Conservation (phyloP, 2,113 vertebrate species). For the Daboia siamensis region DNA sequence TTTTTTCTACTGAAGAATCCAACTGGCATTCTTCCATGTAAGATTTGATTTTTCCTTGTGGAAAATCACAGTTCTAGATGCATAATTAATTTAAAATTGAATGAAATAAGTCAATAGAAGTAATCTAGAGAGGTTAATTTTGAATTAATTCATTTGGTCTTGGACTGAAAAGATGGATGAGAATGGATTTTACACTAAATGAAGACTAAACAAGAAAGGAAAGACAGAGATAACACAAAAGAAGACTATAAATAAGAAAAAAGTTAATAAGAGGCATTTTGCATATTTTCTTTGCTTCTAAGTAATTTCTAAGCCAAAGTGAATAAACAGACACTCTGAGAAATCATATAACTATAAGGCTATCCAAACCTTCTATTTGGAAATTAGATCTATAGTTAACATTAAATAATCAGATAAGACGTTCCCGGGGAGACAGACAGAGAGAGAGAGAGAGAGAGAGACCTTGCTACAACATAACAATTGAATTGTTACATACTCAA, state of each 20-base stretch:
- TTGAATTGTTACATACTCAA: not conserved
- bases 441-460: too few species aligned
- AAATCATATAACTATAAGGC: not conserved
- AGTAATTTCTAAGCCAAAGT: not conserved
- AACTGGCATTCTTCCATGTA: not conserved
- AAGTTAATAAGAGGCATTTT: not conserved
- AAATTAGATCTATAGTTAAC: not conserved
- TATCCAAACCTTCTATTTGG: not conserved
- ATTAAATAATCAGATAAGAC: not conserved
- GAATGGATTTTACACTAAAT: constrained; percentile 3
- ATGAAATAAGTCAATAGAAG: not conserved
- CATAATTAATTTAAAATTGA: not conserved
- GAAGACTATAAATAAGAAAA: not conserved
- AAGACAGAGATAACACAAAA: not conserved
- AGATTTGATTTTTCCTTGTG: not conserved
- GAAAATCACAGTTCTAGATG: not conserved
- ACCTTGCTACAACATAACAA: not conserved
- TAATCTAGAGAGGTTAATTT: not conserved
- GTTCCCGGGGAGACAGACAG: not conserved
- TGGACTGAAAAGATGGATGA: not conserved
- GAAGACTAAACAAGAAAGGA: not conserved
- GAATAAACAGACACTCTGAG: not conserved
- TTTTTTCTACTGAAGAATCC: not conserved
- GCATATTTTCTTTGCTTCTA: not conserved
- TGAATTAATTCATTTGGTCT: not conserved